A percentile compares a stretch with the other conserved stretches of the same genome.
Evolutionary conservation across 2,797 vertebrate species (phyloP).

Genomic region (Yasuhikotakia modesta): DNA sequence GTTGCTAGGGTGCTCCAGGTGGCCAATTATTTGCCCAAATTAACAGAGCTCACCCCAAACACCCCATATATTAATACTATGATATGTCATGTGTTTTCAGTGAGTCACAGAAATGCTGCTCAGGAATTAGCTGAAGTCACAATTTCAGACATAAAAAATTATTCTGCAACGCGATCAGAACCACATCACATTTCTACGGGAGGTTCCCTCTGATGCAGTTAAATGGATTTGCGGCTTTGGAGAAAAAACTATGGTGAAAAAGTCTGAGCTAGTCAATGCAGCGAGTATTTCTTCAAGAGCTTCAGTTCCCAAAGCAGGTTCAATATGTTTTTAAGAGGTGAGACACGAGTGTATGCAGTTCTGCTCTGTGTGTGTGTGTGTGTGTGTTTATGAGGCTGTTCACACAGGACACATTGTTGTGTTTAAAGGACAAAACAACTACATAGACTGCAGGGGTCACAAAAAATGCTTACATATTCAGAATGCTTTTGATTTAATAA

Average conservation of each 20-base stretch:
- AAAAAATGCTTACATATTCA: not conserved
- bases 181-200: not conserved
- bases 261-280: not conserved
- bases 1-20: not conserved
- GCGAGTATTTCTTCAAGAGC: not conserved
- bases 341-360: not conserved
- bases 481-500: not conserved
- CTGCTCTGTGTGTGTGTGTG: not conserved
- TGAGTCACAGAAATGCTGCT: not conserved
- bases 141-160: not conserved
- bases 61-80: not conserved
- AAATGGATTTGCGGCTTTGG: not conserved
- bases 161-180: not conserved
- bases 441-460: not conserved
- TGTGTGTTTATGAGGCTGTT: not conserved
- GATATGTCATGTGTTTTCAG: too few species aligned
- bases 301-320: conserved; percentile 33
- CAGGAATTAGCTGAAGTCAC: not conserved
- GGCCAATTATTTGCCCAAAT: not conserved
- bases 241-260: not conserved
- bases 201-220: not conserved
- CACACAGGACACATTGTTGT: not conserved
- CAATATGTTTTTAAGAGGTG: conserved; percentile 2
- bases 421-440: not conserved
- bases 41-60: not conserved